These are phyloP conservation scores for Hyles lineata DNA, from an alignment of 2,888 invertebrate genomes.

Conservation along the genomic window DNA sequence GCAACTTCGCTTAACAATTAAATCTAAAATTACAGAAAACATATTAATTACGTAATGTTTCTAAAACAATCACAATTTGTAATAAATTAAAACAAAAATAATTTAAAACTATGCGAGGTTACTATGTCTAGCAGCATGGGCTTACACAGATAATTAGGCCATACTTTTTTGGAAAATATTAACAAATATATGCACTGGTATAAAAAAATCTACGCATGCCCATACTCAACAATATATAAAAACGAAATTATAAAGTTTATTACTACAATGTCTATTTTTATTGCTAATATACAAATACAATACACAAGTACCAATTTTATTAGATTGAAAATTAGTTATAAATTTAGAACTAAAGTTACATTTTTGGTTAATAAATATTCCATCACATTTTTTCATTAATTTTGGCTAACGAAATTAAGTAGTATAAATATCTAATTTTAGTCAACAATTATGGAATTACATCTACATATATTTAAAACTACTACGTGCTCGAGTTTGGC, in stretches of 20 bases:
- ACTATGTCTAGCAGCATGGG: not conserved
- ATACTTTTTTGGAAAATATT: not conserved
- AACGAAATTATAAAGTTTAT: no score
- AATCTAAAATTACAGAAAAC: not conserved
- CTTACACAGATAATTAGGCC: no score
- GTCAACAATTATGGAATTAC: not conserved
- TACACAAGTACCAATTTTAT: not conserved
- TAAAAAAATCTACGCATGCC: no score
- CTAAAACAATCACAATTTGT: not conserved
- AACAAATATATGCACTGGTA: not conserved
- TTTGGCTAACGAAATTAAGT: not conserved
- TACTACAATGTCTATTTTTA: no score
- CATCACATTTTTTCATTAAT: not conserved
- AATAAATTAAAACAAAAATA: not conserved
- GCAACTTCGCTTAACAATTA: not conserved
- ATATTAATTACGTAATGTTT: not conserved
- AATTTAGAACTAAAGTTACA: conserved; percentile 10
- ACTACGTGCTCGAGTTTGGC: not conserved
- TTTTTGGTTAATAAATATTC: conserved; percentile 22
- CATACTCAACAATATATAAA: no score
- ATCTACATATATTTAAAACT: not conserved
- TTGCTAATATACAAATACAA: no score
- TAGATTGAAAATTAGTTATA: not conserved
- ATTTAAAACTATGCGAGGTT: not conserved
- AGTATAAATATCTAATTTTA: not conserved